Conservation (phyloP, 2,888 invertebrate genomes). For the Timandra comae region DNA sequence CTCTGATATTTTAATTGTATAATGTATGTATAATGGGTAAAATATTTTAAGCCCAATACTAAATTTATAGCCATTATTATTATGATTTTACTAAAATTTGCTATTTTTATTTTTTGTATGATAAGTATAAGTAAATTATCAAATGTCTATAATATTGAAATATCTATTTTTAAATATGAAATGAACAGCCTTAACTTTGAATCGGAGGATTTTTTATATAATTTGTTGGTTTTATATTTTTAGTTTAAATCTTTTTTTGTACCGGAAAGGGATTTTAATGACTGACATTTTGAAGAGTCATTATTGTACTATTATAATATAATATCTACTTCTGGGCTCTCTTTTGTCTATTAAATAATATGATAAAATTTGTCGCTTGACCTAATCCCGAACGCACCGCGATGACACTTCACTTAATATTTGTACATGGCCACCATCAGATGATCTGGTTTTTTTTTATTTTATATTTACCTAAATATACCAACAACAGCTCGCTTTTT, state of each 20-base stretch:
- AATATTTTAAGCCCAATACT: slow-evolving; percentile 37
- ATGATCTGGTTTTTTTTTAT: slow-evolving; percentile 78
- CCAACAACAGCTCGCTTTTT: slow-evolving; percentile 72
- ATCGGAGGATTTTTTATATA: slow-evolving; percentile 56
- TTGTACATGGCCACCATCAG: slow-evolving; percentile 84
- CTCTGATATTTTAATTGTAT: slow-evolving; percentile 33
- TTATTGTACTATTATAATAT: slow-evolving; percentile 43
- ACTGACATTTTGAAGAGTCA: slow-evolving; percentile 32
- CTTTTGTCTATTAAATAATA: slow-evolving; percentile 71
- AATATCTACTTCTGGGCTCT: slow-evolving; percentile 60
- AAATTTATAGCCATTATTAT: slow-evolving; percentile 47
- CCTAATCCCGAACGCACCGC: slow-evolving; percentile 40
- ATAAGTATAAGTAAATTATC: slow-evolving; percentile 50
- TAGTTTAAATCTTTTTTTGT: slow-evolving; percentile 63
- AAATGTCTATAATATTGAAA: slow-evolving; percentile 50
- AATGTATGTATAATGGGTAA: slow-evolving; percentile 28
- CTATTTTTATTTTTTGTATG: slow-evolving; percentile 58
- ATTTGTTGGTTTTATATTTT: slow-evolving; percentile 38
- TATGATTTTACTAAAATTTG: slow-evolving; percentile 55
- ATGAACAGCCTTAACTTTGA: slow-evolving; percentile 53
- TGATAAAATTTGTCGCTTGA: slow-evolving; percentile 59
- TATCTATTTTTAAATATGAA: slow-evolving; percentile 50
- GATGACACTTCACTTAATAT: slow-evolving; percentile 65
- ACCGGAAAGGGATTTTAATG: slow-evolving; percentile 51
- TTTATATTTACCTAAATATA: slow-evolving; percentile 76